Base-by-base conservation (phyloP, 2,888 invertebrate genomes). In the Dolichopus griseipennis region DNA sequence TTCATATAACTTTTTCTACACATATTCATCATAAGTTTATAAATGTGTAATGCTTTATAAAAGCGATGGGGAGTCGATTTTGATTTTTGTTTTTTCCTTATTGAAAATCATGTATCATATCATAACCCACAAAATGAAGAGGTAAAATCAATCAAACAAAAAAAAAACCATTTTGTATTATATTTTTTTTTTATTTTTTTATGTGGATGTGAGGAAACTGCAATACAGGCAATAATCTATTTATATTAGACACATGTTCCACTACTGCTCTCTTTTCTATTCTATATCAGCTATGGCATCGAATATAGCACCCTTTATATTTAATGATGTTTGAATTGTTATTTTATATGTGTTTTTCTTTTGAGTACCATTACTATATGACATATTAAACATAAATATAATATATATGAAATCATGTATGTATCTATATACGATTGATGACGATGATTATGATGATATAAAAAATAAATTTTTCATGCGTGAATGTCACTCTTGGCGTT, bases 401-500 rank as follows among this genome's bases (percentile, higher is more conserved):
- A 27, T 5, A 27, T 27, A 5, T 4, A 5, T 27, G 27, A 4
- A 27, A 4, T 2, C 5, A 27, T 27, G 27, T 27, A 27, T 27
- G 27, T 27, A 27, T 5, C 27, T 27, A 27, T 27, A 27, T 4
- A 7, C 37, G 52, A 52, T 12, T 52, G 52, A 52, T n/a, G 52
- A 52, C 15, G 52, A 52, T 52, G 52, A 6, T 52, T 6, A 52
- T 52, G 52, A 52, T 15, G 52, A 52, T 52, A n/a, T 15, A 6
- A 52, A 18, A 52, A 52, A 52, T 52, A 52, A 52, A 52, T 52
- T 63, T 27, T 63, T 27, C 27, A 63, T 63, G 63, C 27, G 27
- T 63, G 22, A 63, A 63, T 63, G 63, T 63, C 27, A 63, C 63
- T 63, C 15, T 18, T 63, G 63, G 63, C 63, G 63, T 22, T 63